A percentile compares a stretch with the other conserved stretches of the same genome.
Evolutionary conservation across 2,888 invertebrate genomes (phyloP).

Genomic region (Epinotia nisella): DNA sequence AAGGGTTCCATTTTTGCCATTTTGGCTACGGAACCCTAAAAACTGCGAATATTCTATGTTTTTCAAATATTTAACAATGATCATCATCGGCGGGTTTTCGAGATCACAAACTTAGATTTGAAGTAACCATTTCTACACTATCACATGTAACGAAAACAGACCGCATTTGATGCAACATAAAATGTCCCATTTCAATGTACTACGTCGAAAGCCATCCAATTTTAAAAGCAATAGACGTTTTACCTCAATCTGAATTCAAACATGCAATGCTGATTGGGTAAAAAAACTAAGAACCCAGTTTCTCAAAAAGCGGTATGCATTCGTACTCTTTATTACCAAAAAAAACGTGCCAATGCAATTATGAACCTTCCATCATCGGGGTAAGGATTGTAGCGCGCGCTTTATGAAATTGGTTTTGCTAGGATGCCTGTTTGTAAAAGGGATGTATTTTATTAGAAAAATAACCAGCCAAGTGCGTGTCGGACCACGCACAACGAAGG

Average conservation of each 20-base stretch:
- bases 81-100: too few species aligned
- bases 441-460: not conserved
- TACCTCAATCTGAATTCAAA: not conserved
- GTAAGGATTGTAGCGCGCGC: not conserved
- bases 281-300: slow-evolving; percentile 13
- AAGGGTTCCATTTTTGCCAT: too few species aligned
- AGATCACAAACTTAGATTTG: too few species aligned
- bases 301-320: slow-evolving; percentile 9
- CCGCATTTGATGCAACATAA: too few species aligned
- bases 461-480: too few species aligned
- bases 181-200: too few species aligned
- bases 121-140: too few species aligned
- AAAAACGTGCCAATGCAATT: not conserved
- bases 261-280: slow-evolving; percentile 5
- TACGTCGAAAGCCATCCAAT: not conserved
- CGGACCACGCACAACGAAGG: too few species aligned
- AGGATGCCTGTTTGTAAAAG: not conserved
- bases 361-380: not conserved
- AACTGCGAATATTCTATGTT: too few species aligned
- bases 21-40: too few species aligned
- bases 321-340: slow-evolving; percentile 23
- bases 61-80: too few species aligned
- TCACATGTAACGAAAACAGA: too few species aligned
- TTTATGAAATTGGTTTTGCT: not conserved
- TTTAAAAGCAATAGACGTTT: not conserved